A percentile compares a stretch with the other conserved stretches of the same genome.
These are phyloP conservation scores for Caenorhabditis latens DNA, from an alignment of 1,140 invertebrate genomes.

Conservation along the genomic window DNA sequence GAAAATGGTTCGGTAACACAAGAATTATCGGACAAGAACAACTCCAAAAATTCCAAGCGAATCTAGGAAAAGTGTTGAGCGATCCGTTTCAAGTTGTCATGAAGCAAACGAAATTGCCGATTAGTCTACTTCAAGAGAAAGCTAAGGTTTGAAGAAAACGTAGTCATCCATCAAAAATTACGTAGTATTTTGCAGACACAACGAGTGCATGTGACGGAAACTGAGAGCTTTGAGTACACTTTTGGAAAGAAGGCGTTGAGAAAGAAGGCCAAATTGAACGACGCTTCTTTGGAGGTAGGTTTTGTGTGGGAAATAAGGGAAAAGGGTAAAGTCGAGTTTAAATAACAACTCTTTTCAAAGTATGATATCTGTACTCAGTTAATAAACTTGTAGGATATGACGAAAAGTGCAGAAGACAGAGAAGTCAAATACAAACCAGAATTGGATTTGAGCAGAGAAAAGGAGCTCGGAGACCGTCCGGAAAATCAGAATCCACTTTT, in stretches of 20 bases:
- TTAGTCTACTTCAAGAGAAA: conserved; percentile 93
- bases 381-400: conserved; percentile 80
- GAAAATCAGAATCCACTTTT: conserved; percentile 79
- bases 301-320: neutral
- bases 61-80: conserved; percentile 91
- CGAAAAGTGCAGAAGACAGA: conserved; percentile 82
- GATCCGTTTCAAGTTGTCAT: conserved; percentile 97
- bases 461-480: conserved; percentile 75
- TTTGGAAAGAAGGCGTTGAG: conserved; percentile 94
- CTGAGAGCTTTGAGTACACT: conserved; percentile 91
- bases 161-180: conserved; percentile 42
- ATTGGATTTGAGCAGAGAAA: conserved; percentile 87
- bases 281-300: conserved; percentile 79
- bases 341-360: conserved; percentile 55
- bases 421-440: conserved; percentile 84
- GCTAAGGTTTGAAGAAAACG: conserved; percentile 81
- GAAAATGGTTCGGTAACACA: conserved; percentile 95
- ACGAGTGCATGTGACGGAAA: conserved; percentile 93
- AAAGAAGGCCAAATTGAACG: conserved; percentile 89
- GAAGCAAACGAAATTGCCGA: conserved; percentile 93
- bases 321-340: neutral
- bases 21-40: conserved; percentile 89
- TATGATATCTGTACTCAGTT: no score
- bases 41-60: conserved; percentile 95
- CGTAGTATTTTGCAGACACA: conserved; percentile 80